Evolutionary conservation across 1,140 invertebrate genomes (phyloP), one percentile per base, ranked within the genome.

Genomic region (Acromyrmex charruanus): DNA sequence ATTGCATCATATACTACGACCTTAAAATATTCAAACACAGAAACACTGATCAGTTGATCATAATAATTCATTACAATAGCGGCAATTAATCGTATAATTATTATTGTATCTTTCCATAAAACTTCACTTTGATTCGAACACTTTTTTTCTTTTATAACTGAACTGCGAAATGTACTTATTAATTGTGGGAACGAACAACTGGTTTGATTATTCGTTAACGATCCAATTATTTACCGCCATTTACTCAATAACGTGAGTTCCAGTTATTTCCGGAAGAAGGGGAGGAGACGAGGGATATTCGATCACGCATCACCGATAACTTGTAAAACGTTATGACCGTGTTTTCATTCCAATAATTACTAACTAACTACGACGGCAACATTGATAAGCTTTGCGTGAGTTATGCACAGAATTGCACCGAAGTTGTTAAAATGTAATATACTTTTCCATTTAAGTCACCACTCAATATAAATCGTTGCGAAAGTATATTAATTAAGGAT

Each of bases 191-290:
- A 77, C 61, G n/a, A 35, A 25, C 63, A 55, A 66, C 35, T 77
- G 61, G 39, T 53, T 58, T 61, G 71, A 88, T 79, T 71, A 82
- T 53, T 77, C 71, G 66, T 89, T 90, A 90, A 87, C 51, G 88
- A 84, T 35, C 71, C 61, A 87, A 89, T 90, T 89, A 89, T 89
- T 90, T 77, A 82, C 25, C 71, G 31, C 51, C 31, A 16, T 44
- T 44, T 44, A 69, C 55, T 88, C 88, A 49, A 77, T 90, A 89
- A 89, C 35, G 77, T 35, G 77, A 89, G 28, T 84, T 82, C 35
- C 58, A 39, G 58, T 39, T 82, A 82, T 86, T 74, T 77, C 44
- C 71, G 31, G 35, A 14, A 21, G 25, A 21, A n/a, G 31, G 21
- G 10, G 28, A 39, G 18, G 68, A 87, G 59, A 87, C 10, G 77